Evolutionary conservation across 2,888 invertebrate genomes (phyloP), one percentile per base, ranked within the genome.

Genomic region (Trichogramma evanescens): DNA sequence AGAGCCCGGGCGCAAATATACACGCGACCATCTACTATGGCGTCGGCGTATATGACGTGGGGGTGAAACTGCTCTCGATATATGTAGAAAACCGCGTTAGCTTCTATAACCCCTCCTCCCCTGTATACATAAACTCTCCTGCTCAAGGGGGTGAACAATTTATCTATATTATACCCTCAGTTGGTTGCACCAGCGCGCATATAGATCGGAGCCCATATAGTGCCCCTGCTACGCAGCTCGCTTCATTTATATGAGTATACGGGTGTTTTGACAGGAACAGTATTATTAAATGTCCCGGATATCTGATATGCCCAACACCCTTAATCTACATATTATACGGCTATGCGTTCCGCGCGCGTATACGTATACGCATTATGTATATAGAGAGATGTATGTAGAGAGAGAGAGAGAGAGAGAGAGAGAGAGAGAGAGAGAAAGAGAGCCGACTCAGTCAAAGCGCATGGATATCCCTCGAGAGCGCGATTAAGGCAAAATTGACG

Each of bases 251-350:
- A 26, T 26, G 26, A 26, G 26, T 26, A 50, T 48, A 57, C 72
- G 72, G 72, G 71, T 77, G 76, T 77, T 77, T 77, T 77, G 77
- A 77, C 77, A 78, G 74, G 74, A 74, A 76, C 77, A 75, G 75
- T 71, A 76, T 78, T 77, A 77, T 78, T 77, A 78, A 77, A 76
- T 76, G 74, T 71, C 72, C 72, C 66, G 70, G 73, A 75, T 76
- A 77, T 76, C 76, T 74, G 77, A 77, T 77, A 71, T 53, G 50
- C 70, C 69, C 70, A 68, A 74, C 75, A 74, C 76, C 74, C 76
- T 72, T 75, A 75, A 78, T 78, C 75, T 78, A 73, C 76, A 77
- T 77, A 77, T 76, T 76, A 74, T 72, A 71, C 72, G 72, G 72
- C 74, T 70, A 73, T 69, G 69, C 71, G 72, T 72, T 72, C 71